Base-by-base conservation (phyloP, 2,888 invertebrate species). In the Drosophila algonquin region DNA sequence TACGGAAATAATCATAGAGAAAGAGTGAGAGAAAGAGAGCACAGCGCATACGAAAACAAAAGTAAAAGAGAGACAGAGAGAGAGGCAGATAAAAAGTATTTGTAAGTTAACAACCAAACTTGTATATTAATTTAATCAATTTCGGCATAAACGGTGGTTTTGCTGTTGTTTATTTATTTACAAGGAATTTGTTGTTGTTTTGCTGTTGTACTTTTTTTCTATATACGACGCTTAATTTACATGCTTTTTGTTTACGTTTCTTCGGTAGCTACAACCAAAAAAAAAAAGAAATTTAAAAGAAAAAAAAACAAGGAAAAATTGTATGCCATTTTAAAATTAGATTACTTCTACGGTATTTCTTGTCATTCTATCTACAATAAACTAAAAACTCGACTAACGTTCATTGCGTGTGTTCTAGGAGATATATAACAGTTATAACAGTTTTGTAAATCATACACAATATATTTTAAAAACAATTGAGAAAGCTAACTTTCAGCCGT, bases 401-500 rank as follows among this genome's bases (percentile, higher is more conserved):
- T 81, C 81, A 81, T 81, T 84, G 61, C 60, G 53, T 71, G 45
- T 47, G 56, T 47, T 56, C 68, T 58, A 56, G 48, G 46, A 40
- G 50, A 21, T 32, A 8, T 52, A 50, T 27, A 47, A 18, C 18
- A 18, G 18, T 21, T 24, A 24, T 24, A 24, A 45, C 47, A 40
- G 24, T 51, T 16, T 18, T 46, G 35, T 44, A 10, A 55, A 32
- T 48, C 35, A 51, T 48, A 70, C 45, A 35, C 59, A 69, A 32
- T 46, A 14, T 6, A 70, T 51, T 24, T 24, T 5, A 9, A 70
- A 56, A 50, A 61, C 5, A 47, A 61, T 35, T 56, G 40, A 10
- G 12, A 46, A 56, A 32, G 63, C 72, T 78, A 78, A 67, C 70
- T 73, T 68, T 59, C 72, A 89, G 89, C 89, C 81, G 90, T 90